Evolutionary conservation across 92 coral and sea anemone genomes (phyloP), one percentile per base, ranked within the genome.

Genomic region (Siderastrea siderea): DNA sequence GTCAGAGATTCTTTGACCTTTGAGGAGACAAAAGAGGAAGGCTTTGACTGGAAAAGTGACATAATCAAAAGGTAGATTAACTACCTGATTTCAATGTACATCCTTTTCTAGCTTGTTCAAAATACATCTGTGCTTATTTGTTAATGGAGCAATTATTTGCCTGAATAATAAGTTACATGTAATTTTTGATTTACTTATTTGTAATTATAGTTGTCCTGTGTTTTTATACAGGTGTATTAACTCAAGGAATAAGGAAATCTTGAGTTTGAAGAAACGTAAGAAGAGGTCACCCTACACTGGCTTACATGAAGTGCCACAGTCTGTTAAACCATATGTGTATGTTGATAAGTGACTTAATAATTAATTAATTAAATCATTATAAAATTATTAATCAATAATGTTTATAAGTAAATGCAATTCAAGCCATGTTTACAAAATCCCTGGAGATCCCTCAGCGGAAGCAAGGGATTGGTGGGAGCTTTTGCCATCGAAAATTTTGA

Each of bases 1-100:
- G 92, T 95, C 49, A 86, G 99, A 85, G 84, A 93, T 48, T 82
- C 93, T 57, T 84, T 98, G 68, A 87, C 90, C 44, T 95, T 96
- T 86, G 93, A 89, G 60, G 99, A 98, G 86, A 92, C 96, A 74
- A 82, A 72, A 61, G 83, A 61, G 49, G 94, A 93, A 7, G 84
- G 83, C 47, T 98, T 98, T 89, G 86, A 95, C 93, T 98, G 99
- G 99, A 98, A 91, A 79, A 89, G 43, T 17, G 98, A 94, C 80
- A 92, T 93, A 3, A 92, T 95, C 57, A 78, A 86, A 79, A 95
- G 99, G 99, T 96, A 45, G 38, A 26, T 26, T 26, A 26, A 26
- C 38, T 26, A 0, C 38, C 38, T 26, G 38, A 7, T 61, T 15
- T 1, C 6, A 67, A 61, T 13, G 59, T 16, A 10, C 12, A n/a